Conservation (phyloP, 2,888 invertebrate genomes). For the Eupithecia exiguata region DNA sequence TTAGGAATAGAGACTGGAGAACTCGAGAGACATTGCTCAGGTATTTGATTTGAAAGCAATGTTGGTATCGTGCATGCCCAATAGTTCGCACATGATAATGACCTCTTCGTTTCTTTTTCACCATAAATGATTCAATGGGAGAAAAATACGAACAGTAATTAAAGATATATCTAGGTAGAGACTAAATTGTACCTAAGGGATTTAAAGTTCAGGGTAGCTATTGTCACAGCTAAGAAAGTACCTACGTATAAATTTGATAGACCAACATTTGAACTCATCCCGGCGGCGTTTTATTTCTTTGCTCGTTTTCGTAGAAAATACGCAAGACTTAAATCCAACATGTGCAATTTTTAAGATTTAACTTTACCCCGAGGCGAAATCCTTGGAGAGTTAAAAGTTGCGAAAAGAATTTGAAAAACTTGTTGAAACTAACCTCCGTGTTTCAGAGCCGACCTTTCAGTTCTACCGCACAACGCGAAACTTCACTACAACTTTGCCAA, state of each 20-base stretch:
- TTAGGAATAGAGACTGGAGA: constrained; percentile 90
- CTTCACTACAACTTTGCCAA: constrained; percentile 96
- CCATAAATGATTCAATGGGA: not conserved
- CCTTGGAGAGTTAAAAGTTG: not conserved
- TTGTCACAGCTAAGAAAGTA: not conserved
- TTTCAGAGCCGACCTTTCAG: constrained; percentile 89
- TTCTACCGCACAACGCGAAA: constrained; percentile 93
- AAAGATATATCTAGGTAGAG: not conserved
- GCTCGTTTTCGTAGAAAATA: not conserved
- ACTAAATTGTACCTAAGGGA: too few species aligned
- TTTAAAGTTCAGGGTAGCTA: too few species aligned
- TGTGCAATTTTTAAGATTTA: not conserved
- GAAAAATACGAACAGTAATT: not conserved
- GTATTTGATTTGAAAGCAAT: constrained; percentile 72
- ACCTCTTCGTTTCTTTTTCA: not conserved
- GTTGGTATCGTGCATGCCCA: not conserved
- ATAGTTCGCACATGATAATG: not conserved
- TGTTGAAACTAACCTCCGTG: constrained; percentile 12
- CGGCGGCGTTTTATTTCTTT: not conserved
- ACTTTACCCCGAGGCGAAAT: not conserved
- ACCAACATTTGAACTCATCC: not conserved
- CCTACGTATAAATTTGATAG: not conserved
- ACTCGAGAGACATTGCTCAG: constrained; percentile 90
- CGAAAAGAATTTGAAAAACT: not conserved
- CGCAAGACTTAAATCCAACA: not conserved